These are phyloP conservation scores for Myrmecophaga tridactyla DNA, from an alignment of 2,113 vertebrate genomes.

Conservation along the genomic window DNA sequence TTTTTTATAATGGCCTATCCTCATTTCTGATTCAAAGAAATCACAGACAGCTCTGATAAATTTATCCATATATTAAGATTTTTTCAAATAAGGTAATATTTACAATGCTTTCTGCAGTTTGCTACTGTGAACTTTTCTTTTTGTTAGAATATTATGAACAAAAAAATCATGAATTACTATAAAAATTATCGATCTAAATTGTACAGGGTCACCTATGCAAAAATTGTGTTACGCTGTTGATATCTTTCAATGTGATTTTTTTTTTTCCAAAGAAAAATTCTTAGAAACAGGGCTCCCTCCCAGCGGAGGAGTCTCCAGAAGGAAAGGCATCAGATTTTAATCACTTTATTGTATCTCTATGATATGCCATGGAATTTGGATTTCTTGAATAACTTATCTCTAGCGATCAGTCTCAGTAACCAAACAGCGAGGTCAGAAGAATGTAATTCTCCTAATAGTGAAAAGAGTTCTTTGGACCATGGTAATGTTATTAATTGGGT, in stretches of 20 bases:
- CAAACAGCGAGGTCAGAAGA: constrained; percentile 31
- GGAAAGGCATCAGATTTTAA: constrained; percentile 32
- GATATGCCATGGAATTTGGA: neutral
- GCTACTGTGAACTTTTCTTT: constrained; percentile 41
- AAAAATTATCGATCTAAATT: constrained; percentile 47
- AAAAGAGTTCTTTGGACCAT: neutral
- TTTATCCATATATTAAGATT: constrained; percentile 18
- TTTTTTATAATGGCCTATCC: constrained; percentile 12
- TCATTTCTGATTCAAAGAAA: constrained; percentile 40
- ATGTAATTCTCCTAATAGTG: constrained; percentile 24
- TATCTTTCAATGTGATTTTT: constrained; percentile 39
- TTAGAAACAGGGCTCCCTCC: constrained; percentile 52
- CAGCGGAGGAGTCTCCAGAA: constrained; percentile 19
- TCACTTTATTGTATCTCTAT: constrained; percentile 30
- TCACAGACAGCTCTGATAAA: neutral
- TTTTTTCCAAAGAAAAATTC: constrained; percentile 46
- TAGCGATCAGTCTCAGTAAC: neutral
- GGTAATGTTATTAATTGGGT: constrained; percentile 22
- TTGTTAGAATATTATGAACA: neutral
- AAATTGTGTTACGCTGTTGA: constrained; percentile 11
- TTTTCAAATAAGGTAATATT: constrained; percentile 54
- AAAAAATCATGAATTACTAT: neutral
- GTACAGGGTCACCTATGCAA: constrained; percentile 1
- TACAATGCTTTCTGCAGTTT: constrained; percentile 9
- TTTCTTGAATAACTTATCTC: neutral